Base-by-base conservation (phyloP, 2,888 invertebrate genomes). In the Synanthedon tipuliformis region DNA sequence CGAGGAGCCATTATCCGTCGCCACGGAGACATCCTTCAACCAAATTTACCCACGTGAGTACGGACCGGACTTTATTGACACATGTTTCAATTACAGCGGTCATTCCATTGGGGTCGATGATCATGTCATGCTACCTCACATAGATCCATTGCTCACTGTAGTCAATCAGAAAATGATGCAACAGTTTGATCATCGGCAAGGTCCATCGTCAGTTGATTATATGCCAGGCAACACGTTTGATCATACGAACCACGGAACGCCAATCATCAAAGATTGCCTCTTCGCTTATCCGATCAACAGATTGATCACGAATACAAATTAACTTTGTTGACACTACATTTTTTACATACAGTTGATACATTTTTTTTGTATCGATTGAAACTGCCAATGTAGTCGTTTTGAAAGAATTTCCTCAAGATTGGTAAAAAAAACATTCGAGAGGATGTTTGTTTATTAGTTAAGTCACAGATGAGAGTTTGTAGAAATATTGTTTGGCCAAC, bases 111-210 rank as follows among this genome's bases (percentile, higher is more conserved):
- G 72, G 62, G 65, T 75, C 3, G 78, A 81, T 64, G 81, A 82
- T 54, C 71, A 66, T 57, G n/a, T n/a, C 40, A 66, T 66, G 53
- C 64, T 84, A 55, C 80, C 82, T 1, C 84, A 84, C 68, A 82
- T 85, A 59, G 79, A 85, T 67, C 85, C 85, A 8, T 66, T 64
- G 13, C 79, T 84, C 56, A 78, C 81, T 52, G 68, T 73, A 56
- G 68, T 73, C 57, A 58, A 57, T 13, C 15, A n/a, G 45, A 15
- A 45, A 45, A 45, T 15, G 45, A 45, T 15, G 45, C 7, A 5
- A 49, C 49, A 16, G 16, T 10, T 15, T 45, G 48, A 45, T 16
- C n/a, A 12, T 45, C 13, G 3, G 23, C 34, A 34, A 34, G 34
- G 34, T 34, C 34, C 1, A 34, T 8, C 8, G 10, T 10, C 48